Base-by-base conservation (phyloP, 2,888 invertebrate genomes). In the Chymomyza amoena region DNA sequence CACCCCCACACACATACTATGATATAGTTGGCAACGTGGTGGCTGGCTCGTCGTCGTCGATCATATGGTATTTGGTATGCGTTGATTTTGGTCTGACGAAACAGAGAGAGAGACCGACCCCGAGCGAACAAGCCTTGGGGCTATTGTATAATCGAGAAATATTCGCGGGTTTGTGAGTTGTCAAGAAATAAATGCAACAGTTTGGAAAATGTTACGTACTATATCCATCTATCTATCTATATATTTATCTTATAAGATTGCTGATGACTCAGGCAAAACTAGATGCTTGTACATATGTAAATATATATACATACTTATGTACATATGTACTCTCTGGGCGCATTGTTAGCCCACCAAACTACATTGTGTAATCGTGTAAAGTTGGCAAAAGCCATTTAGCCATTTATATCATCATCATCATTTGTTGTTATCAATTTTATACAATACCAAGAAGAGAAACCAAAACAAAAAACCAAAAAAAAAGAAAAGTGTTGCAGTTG, bases 11-110 rank as follows among this genome's bases (percentile, higher is more conserved):
- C 68, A 68, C 63, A 73, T 59, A 70, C 68, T 75, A 73, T 80
- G 62, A 79, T 73, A 83, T 76, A 80, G 85, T 81, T 85, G 81
- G 85, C 83, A 83, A 80, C 85, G 85, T 83, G 81, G 85, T 83
- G 68, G 15, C n/a, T 73, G n/a, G n/a, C n/a, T n/a, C n/a, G n/a
- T n/a, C n/a, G n/a, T n/a, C 62, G 63, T 65, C 72, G 81, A 83
- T 83, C 83, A 83, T 83, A 85, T 83, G 83, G 36, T 32, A 32
- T 54, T 20, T 54, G 54, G 39, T 45, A 45, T 20, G 54, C 54
- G 16, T 54, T 20, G 54, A 20, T 6, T 20, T 52, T 16, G 13
- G 54, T 16, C 36, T 28, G 39, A 36, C 36, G 36, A 36, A 36
- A 36, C 25, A 32, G 32, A 32, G 32, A 39, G 28, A n/a, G n/a